phyloP scores from a whole-genome alignment of 2,113 vertebrate genomes.

The Jaculus jaculus region DNA sequence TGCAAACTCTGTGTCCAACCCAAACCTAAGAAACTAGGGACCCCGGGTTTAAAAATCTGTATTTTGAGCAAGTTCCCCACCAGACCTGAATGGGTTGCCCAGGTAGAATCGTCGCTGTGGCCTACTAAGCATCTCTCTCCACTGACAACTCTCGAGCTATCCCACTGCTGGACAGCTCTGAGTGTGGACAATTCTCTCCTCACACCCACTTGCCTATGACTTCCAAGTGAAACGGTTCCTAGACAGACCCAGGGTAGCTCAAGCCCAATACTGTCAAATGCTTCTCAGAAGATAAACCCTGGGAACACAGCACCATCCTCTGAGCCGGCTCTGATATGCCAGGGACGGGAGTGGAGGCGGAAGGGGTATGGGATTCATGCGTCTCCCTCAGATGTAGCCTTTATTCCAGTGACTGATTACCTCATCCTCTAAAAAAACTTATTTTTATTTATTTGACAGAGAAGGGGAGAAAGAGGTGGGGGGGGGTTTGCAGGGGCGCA shows the following conservation, averaged over 20 bases:
- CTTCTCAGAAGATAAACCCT: not conserved
- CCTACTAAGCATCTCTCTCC: not conserved
- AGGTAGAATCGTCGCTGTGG: not conserved
- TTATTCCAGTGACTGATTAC: not conserved
- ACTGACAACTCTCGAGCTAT: too few relatives aligned
- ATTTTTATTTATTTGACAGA: too few relatives aligned
- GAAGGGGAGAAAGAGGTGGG: too few relatives aligned
- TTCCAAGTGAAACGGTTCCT: not conserved
- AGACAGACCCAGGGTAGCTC: not conserved
- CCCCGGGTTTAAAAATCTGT: not conserved
- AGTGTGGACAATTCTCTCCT: not conserved
- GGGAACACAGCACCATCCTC: not conserved
- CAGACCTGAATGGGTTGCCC: not conserved
- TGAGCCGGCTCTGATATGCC: not conserved
- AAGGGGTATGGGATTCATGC: not conserved
- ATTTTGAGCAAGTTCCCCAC: not conserved
- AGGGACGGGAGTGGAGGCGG: not conserved
- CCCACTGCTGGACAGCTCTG: not conserved
- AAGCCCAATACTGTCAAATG: not conserved
- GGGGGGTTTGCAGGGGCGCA: too few relatives aligned
- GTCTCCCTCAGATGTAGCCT: not conserved
- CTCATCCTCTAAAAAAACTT: too few relatives aligned
- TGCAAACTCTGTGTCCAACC: not conserved
- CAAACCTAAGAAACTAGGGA: not conserved
- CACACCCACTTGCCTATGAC: rapidly evolving